Conservation (phyloP, 2,797 vertebrate genomes). For the Petrocephalus sullivani region DNA sequence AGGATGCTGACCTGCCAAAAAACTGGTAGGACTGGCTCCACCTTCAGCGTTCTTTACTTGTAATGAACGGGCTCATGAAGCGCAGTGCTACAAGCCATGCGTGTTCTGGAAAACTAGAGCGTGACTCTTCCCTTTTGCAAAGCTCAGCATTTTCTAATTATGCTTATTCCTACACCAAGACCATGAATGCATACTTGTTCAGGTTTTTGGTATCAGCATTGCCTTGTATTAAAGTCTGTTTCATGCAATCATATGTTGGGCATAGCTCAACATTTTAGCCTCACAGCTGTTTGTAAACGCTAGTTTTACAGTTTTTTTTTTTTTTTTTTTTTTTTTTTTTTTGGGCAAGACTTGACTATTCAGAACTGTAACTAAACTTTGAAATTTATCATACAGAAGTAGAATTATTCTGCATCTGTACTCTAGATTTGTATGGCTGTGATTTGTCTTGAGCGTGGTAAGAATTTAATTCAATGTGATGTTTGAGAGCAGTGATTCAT, state of each 20-base stretch:
- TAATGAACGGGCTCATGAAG: background rate
- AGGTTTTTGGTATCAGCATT: background rate
- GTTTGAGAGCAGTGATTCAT: background rate
- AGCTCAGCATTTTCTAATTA: slow-evolving; percentile 5
- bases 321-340: background rate
- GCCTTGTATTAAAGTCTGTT: background rate
- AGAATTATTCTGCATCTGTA: background rate
- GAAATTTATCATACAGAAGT: background rate
- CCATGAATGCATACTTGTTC: background rate
- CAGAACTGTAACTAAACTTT: background rate
- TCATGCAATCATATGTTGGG: background rate
- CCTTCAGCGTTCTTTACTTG: background rate
- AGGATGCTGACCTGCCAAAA: slow-evolving; percentile 20
- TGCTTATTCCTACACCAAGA: background rate
- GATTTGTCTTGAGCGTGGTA: background rate
- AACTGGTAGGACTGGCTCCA: slow-evolving; percentile 17
- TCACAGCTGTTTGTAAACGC: background rate
- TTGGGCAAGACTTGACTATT: background rate
- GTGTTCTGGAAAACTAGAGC: background rate
- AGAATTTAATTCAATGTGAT: background rate
- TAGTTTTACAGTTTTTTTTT: background rate
- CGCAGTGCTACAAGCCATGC: background rate
- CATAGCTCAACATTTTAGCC: background rate
- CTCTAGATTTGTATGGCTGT: slow-evolving; percentile 1
- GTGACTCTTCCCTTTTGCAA: background rate